Conservation (phyloP, 2,797 vertebrate species). For the Pangasius sanitwongsei region DNA sequence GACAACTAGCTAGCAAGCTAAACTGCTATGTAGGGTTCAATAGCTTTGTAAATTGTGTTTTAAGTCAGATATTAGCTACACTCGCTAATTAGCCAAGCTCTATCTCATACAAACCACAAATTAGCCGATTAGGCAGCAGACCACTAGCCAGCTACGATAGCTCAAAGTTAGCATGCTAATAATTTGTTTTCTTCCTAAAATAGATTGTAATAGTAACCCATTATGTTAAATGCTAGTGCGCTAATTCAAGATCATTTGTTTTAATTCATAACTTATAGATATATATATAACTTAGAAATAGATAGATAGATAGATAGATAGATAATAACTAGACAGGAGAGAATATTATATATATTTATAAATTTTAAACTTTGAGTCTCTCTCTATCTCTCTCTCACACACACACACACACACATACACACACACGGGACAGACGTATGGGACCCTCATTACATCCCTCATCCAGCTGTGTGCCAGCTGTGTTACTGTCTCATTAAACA, state of each 20-base stretch:
- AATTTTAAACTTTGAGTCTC: no score
- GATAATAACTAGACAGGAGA: background rate
- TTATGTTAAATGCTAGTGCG: background rate
- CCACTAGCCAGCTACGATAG: background rate
- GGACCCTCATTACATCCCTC: no score
- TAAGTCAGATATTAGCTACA: background rate
- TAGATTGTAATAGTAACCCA: background rate
- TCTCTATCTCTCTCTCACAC: no score
- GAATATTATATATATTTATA: no score
- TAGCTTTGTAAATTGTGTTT: background rate
- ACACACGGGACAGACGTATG: no score
- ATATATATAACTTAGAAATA: no score
- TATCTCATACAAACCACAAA: background rate
- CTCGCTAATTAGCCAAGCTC: background rate
- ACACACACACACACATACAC: no score
- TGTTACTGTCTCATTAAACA: no score
- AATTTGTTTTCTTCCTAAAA: background rate
- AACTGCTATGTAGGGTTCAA: background rate
- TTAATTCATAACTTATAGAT: no score
- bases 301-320: no score
- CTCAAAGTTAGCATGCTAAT: slow-evolving; percentile 1
- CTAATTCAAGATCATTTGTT: background rate
- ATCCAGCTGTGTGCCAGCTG: no score
- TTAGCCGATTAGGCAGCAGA: background rate
- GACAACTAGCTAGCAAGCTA: background rate